Base-by-base conservation (phyloP, 2,113 vertebrate genomes). In the Cololabis saira region DNA sequence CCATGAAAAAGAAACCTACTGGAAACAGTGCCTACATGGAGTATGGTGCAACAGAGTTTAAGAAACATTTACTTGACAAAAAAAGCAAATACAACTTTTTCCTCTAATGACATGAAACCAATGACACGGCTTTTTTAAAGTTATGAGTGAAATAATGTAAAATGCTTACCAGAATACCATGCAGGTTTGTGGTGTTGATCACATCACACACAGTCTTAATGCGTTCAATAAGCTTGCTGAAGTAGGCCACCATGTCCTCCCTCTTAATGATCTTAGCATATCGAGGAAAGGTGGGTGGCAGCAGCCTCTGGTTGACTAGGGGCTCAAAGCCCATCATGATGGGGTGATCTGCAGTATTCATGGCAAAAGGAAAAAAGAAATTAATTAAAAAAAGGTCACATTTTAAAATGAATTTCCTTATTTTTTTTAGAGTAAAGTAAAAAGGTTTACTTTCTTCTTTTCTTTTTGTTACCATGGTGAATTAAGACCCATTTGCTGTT, bases 281-380 rank as follows among this genome's bases (percentile, higher is more conserved):
- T 82, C 98, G 95, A 64, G 98, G 98, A 72, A 99, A 99, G 18
- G 98, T 99, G 5, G 98, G 98, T 2, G 97, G 98, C 71, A 99
- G 94, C 65, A 99, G 89, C 53, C 98, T 95, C 92, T 99, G 98
- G 90, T 99, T 99, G 77, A 99, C 98, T 57, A 99, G 93, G 0
- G 98, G 98, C 71, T 99, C 98, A 87, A 99, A 99, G 12, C 97
- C 98, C 98, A 99, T 99, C 97, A 99, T 98, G 86, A 99, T 98
- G 22, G 98, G 97, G 76, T 99, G 97, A 92, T 99, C 97, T 99
- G 90, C 61, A 70, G 69, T 21, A 63, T 2, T 12, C 40, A 71
- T 22, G 60, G 22, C 4, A 18, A 59, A 2, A 33, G 17, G 37
- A 49, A 21, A 9, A 37, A 18, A 47, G 11, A 33, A 8, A 11